Evolutionary conservation across 2,888 invertebrate species (phyloP).

Genomic region (Eristalinus sepulchralis): DNA sequence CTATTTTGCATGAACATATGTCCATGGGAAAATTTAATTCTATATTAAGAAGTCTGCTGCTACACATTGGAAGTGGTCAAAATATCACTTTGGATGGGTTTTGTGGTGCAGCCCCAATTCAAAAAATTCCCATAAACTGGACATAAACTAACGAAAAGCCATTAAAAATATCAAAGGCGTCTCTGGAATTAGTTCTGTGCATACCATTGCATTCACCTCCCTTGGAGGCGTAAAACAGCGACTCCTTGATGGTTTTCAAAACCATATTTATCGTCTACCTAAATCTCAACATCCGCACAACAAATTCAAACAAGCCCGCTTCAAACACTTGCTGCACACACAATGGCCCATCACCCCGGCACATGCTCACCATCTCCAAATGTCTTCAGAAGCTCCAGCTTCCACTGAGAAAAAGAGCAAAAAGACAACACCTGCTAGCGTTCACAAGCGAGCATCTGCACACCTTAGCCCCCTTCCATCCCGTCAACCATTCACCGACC

Average conservation of each 20-base stretch:
- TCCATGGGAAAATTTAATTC: too few relatives aligned
- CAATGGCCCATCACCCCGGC: not conserved
- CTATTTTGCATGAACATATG: too few relatives aligned
- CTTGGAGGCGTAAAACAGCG: not conserved
- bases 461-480: not conserved
- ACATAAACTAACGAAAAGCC: too few relatives aligned
- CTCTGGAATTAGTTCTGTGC: too few relatives aligned
- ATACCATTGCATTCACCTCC: too few relatives aligned
- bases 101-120: too few relatives aligned
- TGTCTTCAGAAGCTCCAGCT: not conserved
- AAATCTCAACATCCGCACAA: not conserved
- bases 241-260: not conserved
- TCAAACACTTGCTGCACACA: not conserved
- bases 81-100: too few relatives aligned
- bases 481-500: not conserved
- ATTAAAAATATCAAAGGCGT: too few relatives aligned
- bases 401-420: not conserved
- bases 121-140: too few relatives aligned
- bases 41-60: too few relatives aligned
- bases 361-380: not conserved
- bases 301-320: not conserved
- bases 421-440: not conserved
- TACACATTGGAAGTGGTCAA: too few relatives aligned
- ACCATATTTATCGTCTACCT: not conserved
- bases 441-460: not conserved